Evolutionary conservation across 2,888 invertebrate species (phyloP).

Genomic region (Tetrapedia diversipes): DNA sequence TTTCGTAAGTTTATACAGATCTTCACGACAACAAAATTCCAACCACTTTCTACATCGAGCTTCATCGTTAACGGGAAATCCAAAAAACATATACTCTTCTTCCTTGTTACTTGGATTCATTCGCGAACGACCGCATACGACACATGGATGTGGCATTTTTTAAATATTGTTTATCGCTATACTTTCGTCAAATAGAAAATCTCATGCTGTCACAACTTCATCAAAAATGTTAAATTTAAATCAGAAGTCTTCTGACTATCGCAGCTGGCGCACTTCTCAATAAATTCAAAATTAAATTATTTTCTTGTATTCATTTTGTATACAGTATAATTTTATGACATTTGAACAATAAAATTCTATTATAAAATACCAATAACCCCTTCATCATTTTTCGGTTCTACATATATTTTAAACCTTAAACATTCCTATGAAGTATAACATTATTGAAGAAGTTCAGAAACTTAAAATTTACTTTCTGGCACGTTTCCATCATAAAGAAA

Average conservation of each 20-base stretch:
- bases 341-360: conserved; percentile 39
- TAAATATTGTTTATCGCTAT: conserved; percentile 16
- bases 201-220: conserved; percentile 44
- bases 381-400: conserved; percentile 39
- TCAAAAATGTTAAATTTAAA: conserved; percentile 26
- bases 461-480: background rate
- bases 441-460: background rate
- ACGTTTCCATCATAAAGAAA: background rate
- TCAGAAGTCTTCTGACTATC: background rate
- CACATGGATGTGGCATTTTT: conserved; percentile 82
- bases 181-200: conserved; percentile 52
- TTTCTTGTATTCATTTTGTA: conserved; percentile 40
- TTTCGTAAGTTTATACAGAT: conserved; percentile 80
- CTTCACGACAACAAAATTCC: conserved; percentile 81
- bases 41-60: conserved; percentile 78
- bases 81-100: conserved; percentile 81
- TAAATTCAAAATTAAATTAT: conserved; percentile 40
- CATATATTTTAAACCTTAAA: background rate
- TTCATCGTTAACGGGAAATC: conserved; percentile 81
- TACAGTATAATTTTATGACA: conserved; percentile 13
- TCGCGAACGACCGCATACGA: conserved; percentile 81
- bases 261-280: background rate
- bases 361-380: conserved; percentile 34
- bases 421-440: background rate
- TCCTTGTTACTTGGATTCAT: conserved; percentile 81